Base-by-base conservation (phyloP, 2,888 invertebrate genomes). In the Xanthostigma xanthostigma region DNA sequence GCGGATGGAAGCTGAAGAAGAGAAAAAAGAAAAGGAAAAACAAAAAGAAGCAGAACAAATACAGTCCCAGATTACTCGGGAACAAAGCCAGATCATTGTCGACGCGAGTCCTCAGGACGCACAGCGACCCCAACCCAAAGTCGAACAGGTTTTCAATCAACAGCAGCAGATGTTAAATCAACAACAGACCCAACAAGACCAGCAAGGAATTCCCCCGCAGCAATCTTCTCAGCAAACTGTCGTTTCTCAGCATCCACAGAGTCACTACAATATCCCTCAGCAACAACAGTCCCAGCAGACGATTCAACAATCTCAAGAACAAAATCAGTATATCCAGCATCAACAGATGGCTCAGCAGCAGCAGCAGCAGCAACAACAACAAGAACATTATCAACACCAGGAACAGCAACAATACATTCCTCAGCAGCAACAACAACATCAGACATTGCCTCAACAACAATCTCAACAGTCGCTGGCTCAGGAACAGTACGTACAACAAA, bases 11-110 rank as follows among this genome's bases (percentile, higher is more conserved):
- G 51, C 57, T 60, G 9, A 67, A 27, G 27, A 71, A 55, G 78
- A 69, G 51, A 75, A 76, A 51, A 65, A 70, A 48, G 75, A 74
- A 51, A 63, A 65, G 45, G 63, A 62, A 40, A 67, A 67, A 53
- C 66, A 68, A 49, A 64, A 67, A 48, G 64, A 68, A 56, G 62
- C 65, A 2, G 27, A 27, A 6, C 57, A 60, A 27, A 41, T 49
- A 45, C 27, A 27, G 6, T 27, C 27, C 6, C 27, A 27, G 55
- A 69, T 72, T 64, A 69, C 71, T 36, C 72, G 72, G 50, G 71
- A 66, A 51, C 71, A 71, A 51, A 69, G 70, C 55, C 69, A 69
- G 42, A 34, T 13, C 39, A 39, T 46, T 51, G 62, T 62, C 0
- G 68, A 64, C 0, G 64, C 70, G 0, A 68, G 64, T 14, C 70